phyloP scores from a whole-genome alignment of 2,888 invertebrate species.

The Ischnus inquisitorius region DNA sequence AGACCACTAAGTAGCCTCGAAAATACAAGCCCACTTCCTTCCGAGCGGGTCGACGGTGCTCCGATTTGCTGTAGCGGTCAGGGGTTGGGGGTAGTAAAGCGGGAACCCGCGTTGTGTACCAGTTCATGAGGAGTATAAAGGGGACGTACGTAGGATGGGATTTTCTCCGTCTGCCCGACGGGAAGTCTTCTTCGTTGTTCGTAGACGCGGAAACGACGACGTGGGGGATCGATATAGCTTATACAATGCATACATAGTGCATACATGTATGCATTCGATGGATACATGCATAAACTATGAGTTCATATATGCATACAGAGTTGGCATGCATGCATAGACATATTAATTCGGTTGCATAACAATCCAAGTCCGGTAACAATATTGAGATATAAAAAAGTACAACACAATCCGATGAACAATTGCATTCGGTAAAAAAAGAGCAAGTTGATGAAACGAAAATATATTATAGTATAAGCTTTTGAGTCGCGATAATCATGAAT shows the following conservation, averaged over 20 bases:
- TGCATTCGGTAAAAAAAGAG: neutral
- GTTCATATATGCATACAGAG: slow-evolving; percentile 36
- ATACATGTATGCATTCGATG: slow-evolving; percentile 41
- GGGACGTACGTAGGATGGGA: slow-evolving; percentile 36
- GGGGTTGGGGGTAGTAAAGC: slow-evolving; percentile 39
- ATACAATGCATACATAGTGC: slow-evolving; percentile 43
- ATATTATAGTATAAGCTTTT: neutral
- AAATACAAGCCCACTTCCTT: slow-evolving; percentile 66
- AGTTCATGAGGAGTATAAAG: slow-evolving; percentile 48
- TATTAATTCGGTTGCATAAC: slow-evolving; percentile 32
- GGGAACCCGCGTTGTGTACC: slow-evolving; percentile 27
- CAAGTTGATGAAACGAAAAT: neutral
- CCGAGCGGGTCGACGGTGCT: slow-evolving; percentile 47
- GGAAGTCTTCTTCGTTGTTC: slow-evolving; percentile 64
- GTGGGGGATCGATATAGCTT: slow-evolving; percentile 37
- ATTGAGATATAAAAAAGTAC: neutral
- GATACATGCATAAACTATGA: slow-evolving; percentile 24
- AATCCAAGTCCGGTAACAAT: slow-evolving; percentile 7
- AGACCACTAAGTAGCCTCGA: slow-evolving; percentile 62
- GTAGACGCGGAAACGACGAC: slow-evolving; percentile 63
- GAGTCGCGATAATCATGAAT: neutral
- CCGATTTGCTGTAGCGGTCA: slow-evolving; percentile 54
- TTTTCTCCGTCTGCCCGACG: slow-evolving; percentile 56
- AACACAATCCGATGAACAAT: neutral
- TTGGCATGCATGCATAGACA: slow-evolving; percentile 17